These are phyloP conservation scores for Mormyrus hasselquistii DNA, from an alignment of 2,797 vertebrate genomes.

Conservation along the genomic window DNA sequence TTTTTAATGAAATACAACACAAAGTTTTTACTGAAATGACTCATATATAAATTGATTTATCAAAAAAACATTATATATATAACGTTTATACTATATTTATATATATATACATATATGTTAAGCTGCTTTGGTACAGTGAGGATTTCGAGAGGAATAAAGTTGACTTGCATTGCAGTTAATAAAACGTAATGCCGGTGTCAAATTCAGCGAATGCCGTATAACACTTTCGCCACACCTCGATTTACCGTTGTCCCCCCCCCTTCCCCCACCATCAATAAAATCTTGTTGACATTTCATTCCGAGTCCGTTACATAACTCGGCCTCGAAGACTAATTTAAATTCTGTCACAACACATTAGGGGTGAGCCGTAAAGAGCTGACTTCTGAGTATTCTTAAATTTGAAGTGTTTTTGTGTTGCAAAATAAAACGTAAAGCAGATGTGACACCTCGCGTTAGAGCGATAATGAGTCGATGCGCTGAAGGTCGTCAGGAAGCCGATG, in stretches of 20 bases:
- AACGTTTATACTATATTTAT: background rate
- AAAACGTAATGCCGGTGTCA: background rate
- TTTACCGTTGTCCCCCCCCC: background rate
- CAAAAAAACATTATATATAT: background rate
- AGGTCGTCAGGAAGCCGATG: background rate
- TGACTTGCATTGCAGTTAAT: background rate
- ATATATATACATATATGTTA: background rate
- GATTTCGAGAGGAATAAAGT: background rate
- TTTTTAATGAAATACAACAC: background rate
- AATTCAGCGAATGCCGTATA: background rate
- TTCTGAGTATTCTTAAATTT: background rate
- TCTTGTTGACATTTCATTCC: conserved; percentile 2
- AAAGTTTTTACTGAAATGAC: background rate
- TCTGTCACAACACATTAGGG: background rate
- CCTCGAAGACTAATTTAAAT: background rate
- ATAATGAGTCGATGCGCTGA: background rate
- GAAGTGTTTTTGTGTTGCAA: background rate
- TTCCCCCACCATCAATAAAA: background rate
- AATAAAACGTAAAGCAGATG: background rate
- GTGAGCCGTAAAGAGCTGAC: background rate
- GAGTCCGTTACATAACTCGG: background rate
- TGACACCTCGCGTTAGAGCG: background rate
- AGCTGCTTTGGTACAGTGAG: background rate
- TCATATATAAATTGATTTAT: background rate
- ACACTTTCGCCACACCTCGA: background rate